Conservation (phyloP, 2,797 vertebrate genomes). For the Psittacula derbiana region DNA sequence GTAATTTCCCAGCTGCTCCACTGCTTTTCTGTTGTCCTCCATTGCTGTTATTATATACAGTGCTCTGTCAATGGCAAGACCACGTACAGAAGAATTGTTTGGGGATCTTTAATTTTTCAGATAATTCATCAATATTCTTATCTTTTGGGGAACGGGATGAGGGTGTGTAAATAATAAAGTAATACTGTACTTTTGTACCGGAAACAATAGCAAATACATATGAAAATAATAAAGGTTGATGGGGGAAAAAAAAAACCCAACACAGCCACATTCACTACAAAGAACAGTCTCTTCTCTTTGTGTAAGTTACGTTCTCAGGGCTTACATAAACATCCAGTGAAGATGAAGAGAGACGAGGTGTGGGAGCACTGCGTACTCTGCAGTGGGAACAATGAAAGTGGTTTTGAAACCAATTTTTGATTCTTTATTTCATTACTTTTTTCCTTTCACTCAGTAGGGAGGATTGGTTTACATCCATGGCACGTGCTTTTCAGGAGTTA, state of each 20-base stretch:
- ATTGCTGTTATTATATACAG: fast-evolving
- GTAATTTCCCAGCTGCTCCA: not conserved
- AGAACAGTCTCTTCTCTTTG: not conserved
- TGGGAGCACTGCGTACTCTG: not conserved
- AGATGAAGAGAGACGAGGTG: not conserved
- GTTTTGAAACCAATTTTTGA: not conserved
- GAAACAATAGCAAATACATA: not conserved
- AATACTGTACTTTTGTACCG: not conserved
- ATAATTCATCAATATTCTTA: not conserved
- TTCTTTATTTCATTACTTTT: not conserved
- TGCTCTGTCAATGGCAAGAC: not conserved
- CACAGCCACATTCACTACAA: not conserved
- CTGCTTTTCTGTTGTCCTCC: not conserved
- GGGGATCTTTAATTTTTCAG: not conserved
- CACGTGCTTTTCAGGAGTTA: not conserved
- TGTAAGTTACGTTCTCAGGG: not conserved
- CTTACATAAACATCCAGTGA: not conserved
- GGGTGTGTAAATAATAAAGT: not conserved
- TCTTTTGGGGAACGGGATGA: not conserved
- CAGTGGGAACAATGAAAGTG: not conserved
- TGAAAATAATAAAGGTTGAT: not conserved
- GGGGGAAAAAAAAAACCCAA: too few relatives aligned
- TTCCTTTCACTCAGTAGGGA: not conserved
- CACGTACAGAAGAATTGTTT: not conserved
- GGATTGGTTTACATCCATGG: not conserved